Evolutionary conservation across 2,797 vertebrate genomes (phyloP), one percentile per base, ranked within the genome.

Genomic region (Moxostoma hubbsi): DNA sequence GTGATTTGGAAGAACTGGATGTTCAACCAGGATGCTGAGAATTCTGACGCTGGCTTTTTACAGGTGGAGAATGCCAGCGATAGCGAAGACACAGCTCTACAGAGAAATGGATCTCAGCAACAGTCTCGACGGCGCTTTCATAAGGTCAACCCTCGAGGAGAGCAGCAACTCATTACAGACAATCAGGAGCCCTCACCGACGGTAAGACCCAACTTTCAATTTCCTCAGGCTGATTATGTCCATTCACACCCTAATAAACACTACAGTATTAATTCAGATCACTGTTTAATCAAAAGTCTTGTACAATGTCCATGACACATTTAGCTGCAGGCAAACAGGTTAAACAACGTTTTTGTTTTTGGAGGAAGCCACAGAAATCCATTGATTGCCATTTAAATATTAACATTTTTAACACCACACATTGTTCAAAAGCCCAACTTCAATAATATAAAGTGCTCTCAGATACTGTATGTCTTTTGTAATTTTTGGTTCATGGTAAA

Each of bases 11-110:
- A 94, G 92, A 95, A 90, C 88, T 97, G 95, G 96, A 91, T 96
- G 88, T 97, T 96, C 92, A 96, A 96, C 92, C 95, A 97, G 87
- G 93, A 96, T 79, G 88, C 89, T 76, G 87, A 92, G 2, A 4
- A 46, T 46, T 57, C 58, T 82, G 53, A 72, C 10, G 8, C 64
- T 79, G 80, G 67, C 69, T 90, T 94, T 36, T 96, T 96, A 86
- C 96, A 99, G 97, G 96, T 98, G 94, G 96, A 98, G 87, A 97
- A 97, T 89, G 87, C 93, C 75, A 96, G 94, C 71, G 96, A 96
- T 84, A 94, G 93, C 61, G 95, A 96, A 86, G 96, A 97, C 46
- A 85, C 77, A 64, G 91, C 95, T 71, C 79, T 96, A 82, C 95
- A 96, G 43, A 93, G 96, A 82, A 96, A 97, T 73, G 93, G 93